Conservation (phyloP, 2,113 vertebrate species). For the Spea bombifrons region DNA sequence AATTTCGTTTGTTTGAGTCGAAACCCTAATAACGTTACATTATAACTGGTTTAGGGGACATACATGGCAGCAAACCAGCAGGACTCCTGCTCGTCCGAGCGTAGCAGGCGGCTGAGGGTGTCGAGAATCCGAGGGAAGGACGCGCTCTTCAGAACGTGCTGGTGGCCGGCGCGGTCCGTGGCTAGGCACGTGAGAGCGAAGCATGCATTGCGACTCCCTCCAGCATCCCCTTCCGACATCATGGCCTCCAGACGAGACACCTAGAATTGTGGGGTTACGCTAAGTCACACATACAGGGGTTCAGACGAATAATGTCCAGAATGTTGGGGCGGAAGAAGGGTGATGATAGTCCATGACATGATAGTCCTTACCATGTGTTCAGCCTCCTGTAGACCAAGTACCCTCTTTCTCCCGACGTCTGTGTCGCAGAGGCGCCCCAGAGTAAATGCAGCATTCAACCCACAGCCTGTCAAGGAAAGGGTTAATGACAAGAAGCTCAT, state of each 20-base stretch:
- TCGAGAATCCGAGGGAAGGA: conserved; percentile 50
- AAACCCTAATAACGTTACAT: neutral
- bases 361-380: conserved; percentile 51
- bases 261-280: conserved; percentile 29
- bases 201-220: conserved; percentile 55
- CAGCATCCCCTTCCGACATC: conserved; percentile 50
- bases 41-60: neutral
- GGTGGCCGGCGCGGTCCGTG: conserved; percentile 52
- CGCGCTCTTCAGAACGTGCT: conserved; percentile 49
- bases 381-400: conserved; percentile 48
- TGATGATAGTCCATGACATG: too few relatives aligned
- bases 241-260: conserved; percentile 50
- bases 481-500: neutral
- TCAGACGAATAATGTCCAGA: too few relatives aligned
- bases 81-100: conserved; percentile 52
- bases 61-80: conserved; percentile 62
- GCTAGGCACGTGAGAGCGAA: conserved; percentile 59
- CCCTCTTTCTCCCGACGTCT: conserved; percentile 42
- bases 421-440: conserved; percentile 54
- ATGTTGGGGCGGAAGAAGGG: too few relatives aligned
- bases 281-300: too few relatives aligned
- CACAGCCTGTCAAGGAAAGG: conserved; percentile 47
- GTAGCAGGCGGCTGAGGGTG: conserved; percentile 49
- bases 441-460: conserved; percentile 60
- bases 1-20: too few relatives aligned